Base-by-base conservation (phyloP, 2,888 invertebrate genomes). In the Calliopum simillimum region DNA sequence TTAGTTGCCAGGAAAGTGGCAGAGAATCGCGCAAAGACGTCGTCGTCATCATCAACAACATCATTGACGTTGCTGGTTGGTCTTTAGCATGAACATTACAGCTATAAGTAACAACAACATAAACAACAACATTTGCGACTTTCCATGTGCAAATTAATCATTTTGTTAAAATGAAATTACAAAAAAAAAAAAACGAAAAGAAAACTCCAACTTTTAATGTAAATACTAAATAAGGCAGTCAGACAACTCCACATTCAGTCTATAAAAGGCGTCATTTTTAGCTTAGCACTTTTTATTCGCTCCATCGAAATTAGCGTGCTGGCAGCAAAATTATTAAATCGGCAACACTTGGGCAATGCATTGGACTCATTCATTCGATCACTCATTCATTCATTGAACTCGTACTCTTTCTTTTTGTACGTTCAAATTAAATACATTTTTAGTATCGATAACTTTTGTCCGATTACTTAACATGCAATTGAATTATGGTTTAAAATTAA, bases 371-470 rank as follows among this genome's bases (percentile, higher is more conserved):
- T 33, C 33, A 33, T 33, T n/a, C n/a, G n/a, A n/a, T n/a, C n/a
- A n/a, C 8, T 33, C 8, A 33, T 33, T 33, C 33, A 33, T 33
- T 33, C 33, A 33, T 8, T 33, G 33, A 33, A 33, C 33, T 33
- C 33, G 33, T 33, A 33, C 8, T 33, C 33, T 33, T 33, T 33
- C 8, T 33, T 33, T 33, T 33, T 33, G 8, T 33, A 8, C 8
- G 33, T 8, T 1, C 33, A n/a, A n/a, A n/a, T n/a, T n/a, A n/a
- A n/a, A n/a, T n/a, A n/a, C n/a, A 49, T 51, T 66, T 55, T 46
- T 33, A 46, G 56, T 58, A 66, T 66, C 58, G 66, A 66, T 56
- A 66, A 66, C n/a, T 55, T 66, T 66, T 23, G 56, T 56, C n/a
- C 25, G 56, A 47, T 58, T 56, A 33, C 33, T 33, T 33, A 66